Evolutionary conservation across 2,113 vertebrate species (phyloP).

Genomic region (Tricholaema leucomelas): DNA sequence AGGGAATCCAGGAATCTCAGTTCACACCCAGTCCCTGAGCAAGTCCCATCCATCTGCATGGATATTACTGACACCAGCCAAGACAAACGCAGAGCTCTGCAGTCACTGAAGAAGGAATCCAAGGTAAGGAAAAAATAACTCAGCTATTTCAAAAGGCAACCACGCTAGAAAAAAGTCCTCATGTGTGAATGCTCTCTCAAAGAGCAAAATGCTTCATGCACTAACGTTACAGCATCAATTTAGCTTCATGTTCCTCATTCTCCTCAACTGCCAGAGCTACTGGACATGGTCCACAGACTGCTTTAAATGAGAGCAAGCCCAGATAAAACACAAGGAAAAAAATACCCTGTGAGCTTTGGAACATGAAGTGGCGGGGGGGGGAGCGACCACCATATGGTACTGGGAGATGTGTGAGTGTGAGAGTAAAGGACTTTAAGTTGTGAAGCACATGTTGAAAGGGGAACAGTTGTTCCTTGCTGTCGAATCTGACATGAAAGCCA

Average conservation of each 20-base stretch:
- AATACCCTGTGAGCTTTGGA: constrained; percentile 39
- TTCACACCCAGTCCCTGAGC: neutral
- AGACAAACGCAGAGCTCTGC: neutral
- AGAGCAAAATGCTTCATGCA: neutral
- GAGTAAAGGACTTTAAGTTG: constrained; percentile 57
- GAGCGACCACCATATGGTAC: constrained; percentile 40
- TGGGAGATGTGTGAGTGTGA: constrained; percentile 41
- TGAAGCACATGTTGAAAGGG: constrained; percentile 57
- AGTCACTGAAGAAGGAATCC: neutral
- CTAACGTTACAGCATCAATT: neutral
- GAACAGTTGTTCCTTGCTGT: constrained; percentile 62
- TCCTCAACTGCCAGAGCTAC: constrained; percentile 28
- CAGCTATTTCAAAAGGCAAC: constrained; percentile 39
- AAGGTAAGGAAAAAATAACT: constrained; percentile 44
- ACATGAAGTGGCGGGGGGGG: neutral
- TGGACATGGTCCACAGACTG: constrained; percentile 31
- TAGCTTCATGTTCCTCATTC: neutral
- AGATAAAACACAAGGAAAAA: constrained; percentile 58
- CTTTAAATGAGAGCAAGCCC: constrained; percentile 43
- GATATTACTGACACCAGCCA: neutral
- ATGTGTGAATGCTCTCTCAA: constrained; percentile 12
- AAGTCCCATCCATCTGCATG: constrained; percentile 11
- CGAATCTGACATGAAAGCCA: constrained; percentile 55
- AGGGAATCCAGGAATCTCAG: constrained; percentile 26
- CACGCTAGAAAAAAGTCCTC: constrained; percentile 1